These are phyloP conservation scores for Heterodera carotae DNA, from an alignment of 1,140 invertebrate species.

Conservation along the genomic window DNA sequence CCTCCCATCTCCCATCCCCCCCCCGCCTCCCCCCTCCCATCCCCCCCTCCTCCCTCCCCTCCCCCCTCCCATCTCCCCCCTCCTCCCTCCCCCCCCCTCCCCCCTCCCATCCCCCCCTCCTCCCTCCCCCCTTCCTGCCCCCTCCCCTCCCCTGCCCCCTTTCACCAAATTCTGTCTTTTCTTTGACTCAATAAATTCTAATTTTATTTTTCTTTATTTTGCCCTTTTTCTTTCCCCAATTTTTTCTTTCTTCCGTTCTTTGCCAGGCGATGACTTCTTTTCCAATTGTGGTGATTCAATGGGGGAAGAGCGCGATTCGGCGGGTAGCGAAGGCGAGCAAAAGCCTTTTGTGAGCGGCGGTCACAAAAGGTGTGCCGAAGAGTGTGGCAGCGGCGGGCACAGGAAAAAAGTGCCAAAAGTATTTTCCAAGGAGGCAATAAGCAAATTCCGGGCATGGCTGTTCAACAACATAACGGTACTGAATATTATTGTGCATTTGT, in stretches of 20 bases:
- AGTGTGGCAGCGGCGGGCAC: not conserved
- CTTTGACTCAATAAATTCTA: too few species aligned
- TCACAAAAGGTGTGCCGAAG: constrained; percentile 12
- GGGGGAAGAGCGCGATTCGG: constrained; percentile 61
- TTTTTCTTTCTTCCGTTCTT: constrained; percentile 20
- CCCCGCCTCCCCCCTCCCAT: not conserved
- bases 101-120: not conserved
- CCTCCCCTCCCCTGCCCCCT: not conserved
- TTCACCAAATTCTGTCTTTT: not conserved
- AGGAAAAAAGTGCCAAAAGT: constrained; percentile 63
- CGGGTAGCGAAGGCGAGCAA: constrained; percentile 40
- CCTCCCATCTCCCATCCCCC: not conserved
- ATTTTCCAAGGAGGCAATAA: constrained; percentile 64
- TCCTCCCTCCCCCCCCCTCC: not conserved
- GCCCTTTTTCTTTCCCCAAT: constrained; percentile 21
- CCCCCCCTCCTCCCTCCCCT: not conserved
- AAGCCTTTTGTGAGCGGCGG: constrained; percentile 27
- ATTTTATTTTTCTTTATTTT: constrained; percentile 32
- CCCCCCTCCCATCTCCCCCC: not conserved
- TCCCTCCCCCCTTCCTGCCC: not conserved
- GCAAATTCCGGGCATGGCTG: constrained; percentile 63
- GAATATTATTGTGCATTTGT: not conserved
- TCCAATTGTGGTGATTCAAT: constrained; percentile 47
- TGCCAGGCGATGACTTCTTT: constrained; percentile 57
- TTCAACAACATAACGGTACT: constrained; percentile 63